Conservation (phyloP, 2,888 invertebrate genomes). For the Electrophaes corylata region DNA sequence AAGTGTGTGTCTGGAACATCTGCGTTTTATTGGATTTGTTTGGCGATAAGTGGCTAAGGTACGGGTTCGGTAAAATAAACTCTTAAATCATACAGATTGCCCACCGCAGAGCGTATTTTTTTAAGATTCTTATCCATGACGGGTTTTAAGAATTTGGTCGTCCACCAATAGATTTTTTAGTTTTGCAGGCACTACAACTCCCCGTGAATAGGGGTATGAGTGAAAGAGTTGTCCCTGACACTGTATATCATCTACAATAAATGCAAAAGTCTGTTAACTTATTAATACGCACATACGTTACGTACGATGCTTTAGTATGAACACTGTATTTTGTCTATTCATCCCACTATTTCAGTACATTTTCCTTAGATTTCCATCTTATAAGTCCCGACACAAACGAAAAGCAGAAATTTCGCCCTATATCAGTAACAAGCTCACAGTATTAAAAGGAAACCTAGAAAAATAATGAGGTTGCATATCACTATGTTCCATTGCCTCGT, state of each 20-base stretch:
- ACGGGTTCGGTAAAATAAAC: background rate
- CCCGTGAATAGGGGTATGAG: too few species aligned
- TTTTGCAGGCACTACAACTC: too few species aligned
- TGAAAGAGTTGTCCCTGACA: too few species aligned
- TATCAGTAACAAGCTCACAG: slow-evolving; percentile 30
- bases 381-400: background rate
- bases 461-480: slow-evolving; percentile 52
- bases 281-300: too few species aligned
- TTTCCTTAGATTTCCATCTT: background rate
- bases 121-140: too few species aligned
- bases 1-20: slow-evolving; percentile 71
- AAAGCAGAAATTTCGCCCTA: slow-evolving; percentile 9
- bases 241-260: too few species aligned
- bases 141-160: too few species aligned
- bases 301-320: too few species aligned
- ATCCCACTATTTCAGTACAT: background rate
- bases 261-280: too few species aligned
- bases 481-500: slow-evolving; percentile 33
- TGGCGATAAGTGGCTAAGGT: slow-evolving; percentile 5
- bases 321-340: background rate
- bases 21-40: slow-evolving; percentile 55
- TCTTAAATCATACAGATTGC: background rate
- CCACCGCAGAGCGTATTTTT: background rate
- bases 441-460: slow-evolving; percentile 44
- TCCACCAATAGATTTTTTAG: too few species aligned